Conservation (phyloP, 1,140 invertebrate genomes). For the Laupala kohalensis region DNA sequence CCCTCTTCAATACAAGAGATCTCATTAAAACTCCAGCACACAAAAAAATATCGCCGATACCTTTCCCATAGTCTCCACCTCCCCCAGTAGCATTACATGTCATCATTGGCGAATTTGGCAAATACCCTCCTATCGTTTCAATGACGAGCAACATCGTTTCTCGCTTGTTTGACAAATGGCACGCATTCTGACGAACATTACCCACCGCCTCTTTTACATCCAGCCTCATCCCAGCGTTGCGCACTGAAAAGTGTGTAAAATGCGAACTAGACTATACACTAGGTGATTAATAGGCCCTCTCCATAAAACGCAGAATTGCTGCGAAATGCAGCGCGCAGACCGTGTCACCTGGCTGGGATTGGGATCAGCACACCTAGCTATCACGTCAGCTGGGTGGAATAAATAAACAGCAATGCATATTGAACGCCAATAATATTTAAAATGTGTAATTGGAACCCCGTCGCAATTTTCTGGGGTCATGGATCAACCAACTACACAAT, state of each 20-base stretch:
- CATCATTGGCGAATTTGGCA: background rate
- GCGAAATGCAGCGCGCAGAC: background rate
- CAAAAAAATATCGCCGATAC: background rate
- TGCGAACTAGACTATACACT: background rate
- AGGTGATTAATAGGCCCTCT: background rate
- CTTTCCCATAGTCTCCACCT: background rate
- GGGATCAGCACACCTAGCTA: background rate
- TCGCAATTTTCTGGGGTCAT: background rate
- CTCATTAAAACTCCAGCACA: background rate
- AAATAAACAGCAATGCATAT: background rate
- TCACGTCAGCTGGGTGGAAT: background rate
- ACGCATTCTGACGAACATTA: background rate
- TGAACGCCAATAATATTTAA: background rate
- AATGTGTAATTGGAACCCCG: background rate
- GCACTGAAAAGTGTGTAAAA: background rate
- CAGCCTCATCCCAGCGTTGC: background rate
- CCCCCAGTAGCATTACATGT: background rate
- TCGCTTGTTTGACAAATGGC: background rate
- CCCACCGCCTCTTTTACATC: no score
- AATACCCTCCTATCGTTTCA: background rate
- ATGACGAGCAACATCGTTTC: background rate
- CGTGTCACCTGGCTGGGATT: background rate
- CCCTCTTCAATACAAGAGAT: no score
- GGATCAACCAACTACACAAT: background rate
- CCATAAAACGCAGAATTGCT: background rate